Percentiles rank a stretch among this genome's conserved stretches.
Evolutionary conservation across 2,113 vertebrate genomes (phyloP).

Genomic region (Oryzias javanicus): DNA sequence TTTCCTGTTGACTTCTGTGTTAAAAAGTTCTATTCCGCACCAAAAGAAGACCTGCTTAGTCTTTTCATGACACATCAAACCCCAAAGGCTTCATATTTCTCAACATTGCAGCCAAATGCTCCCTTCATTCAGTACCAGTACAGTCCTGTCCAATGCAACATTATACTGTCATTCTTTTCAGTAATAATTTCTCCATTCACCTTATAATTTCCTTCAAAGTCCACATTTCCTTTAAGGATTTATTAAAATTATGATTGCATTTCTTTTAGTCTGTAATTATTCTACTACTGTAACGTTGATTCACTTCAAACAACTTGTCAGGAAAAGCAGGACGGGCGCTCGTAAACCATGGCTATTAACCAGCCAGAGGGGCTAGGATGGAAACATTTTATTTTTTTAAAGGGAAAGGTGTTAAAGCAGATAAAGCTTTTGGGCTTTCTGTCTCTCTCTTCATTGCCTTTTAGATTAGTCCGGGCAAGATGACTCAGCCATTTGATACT

Average conservation of each 20-base stretch:
- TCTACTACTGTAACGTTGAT: constrained; percentile 37
- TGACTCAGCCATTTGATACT: constrained; percentile 67
- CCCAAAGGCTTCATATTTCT: too few species aligned
- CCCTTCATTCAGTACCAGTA: too few species aligned
- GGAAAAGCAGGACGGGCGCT: constrained; percentile 33
- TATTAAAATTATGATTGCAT: background rate
- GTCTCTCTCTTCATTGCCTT: constrained; percentile 26
- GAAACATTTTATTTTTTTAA: constrained; percentile 54
- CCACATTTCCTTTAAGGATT: background rate
- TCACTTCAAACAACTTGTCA: constrained; percentile 32
- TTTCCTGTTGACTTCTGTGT: too few species aligned
- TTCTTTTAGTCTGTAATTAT: constrained; percentile 13
- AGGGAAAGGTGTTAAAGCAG: constrained; percentile 54
- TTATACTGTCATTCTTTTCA: background rate
- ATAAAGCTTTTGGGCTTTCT: constrained; percentile 38
- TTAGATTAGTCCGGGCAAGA: constrained; percentile 59
- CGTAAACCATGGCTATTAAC: constrained; percentile 63
- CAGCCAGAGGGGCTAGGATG: constrained; percentile 49
- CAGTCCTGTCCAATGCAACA: background rate
- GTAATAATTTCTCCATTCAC: background rate
- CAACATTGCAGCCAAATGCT: too few species aligned
- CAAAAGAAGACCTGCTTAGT: too few species aligned
- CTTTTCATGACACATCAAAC: too few species aligned
- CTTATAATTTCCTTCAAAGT: background rate
- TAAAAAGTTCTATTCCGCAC: too few species aligned